Evolutionary conservation across 2,113 vertebrate genomes (phyloP), one percentile per base, ranked within the genome.

Genomic region (Pseudopodoces humilis): DNA sequence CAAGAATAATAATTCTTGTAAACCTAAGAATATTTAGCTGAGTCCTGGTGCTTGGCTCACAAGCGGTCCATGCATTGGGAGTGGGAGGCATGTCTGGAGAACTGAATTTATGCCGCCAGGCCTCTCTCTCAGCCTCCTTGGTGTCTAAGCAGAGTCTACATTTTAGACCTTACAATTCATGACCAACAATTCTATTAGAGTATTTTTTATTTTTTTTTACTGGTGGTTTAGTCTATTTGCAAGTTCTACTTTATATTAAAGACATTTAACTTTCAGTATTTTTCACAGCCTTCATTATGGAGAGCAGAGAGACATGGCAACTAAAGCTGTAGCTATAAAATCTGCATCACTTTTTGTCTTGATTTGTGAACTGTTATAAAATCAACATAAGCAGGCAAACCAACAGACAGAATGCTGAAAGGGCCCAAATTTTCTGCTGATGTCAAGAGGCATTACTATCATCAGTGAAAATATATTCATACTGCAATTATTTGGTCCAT

Each of bases 31-130:
- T 9, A 27, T 22, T 30, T 33, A 63, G 24, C 39, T 4, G 15
- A 44, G 20, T 18, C 24, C 53, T 65, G 33, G 11, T 2, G 3
- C n/a, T 21, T 33, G 56, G 56, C 74, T 50, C 30, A 7, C 16
- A 5, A 49, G 43, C 7, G 3, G 33, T 5, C 33, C 0, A 0
- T 41, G 53, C 7, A 8, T 2, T 7, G 15, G 0, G 23, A 59
- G 64, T 2, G 6, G 71, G 53, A 67, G 28, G 20, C 53, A 24
- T 1, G 35, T 12, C 47, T 1, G 1, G 11, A 62, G 10, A 33
- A 39, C 43, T 1, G 16, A 28, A 4, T 27, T 49, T 37, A 22
- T 13, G 7, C 39, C 7, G 30, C 70, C 13, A 1, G 7, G 74
- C 27, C 52, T 25, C 52, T 15, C 62, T 39, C 18, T 50, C 50